Evolutionary conservation across 1,140 invertebrate genomes (phyloP).

Genomic region (Saxidomus purpurata): DNA sequence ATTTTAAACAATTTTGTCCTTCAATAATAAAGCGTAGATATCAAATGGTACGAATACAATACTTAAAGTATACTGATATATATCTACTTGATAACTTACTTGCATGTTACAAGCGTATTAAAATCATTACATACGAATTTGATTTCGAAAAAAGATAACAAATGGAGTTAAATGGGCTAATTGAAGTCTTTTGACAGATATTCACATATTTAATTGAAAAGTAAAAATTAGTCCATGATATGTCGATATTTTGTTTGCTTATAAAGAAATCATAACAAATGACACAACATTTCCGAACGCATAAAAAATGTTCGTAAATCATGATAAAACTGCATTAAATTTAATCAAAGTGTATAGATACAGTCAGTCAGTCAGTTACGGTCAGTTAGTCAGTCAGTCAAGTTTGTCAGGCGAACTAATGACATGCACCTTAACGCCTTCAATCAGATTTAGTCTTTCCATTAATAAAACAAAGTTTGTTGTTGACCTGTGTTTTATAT

Average conservation of each 20-base stretch:
- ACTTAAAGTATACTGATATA: slow-evolving; percentile 25
- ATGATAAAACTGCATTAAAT: too few relatives aligned
- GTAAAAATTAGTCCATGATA: slow-evolving; percentile 2
- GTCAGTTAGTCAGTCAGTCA: too few relatives aligned
- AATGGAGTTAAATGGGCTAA: not conserved
- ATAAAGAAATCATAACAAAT: not conserved
- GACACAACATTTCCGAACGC: not conserved
- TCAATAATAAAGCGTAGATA: not conserved
- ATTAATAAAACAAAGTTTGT: too few relatives aligned
- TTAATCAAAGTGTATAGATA: too few relatives aligned
- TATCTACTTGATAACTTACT: slow-evolving; percentile 11
- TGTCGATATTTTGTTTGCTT: not conserved
- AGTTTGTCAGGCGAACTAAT: too few relatives aligned
- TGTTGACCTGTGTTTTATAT: too few relatives aligned
- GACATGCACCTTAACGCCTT: too few relatives aligned
- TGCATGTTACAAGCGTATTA: slow-evolving; percentile 13
- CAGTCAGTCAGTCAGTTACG: too few relatives aligned
- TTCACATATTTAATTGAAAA: slow-evolving; percentile 24
- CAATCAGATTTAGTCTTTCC: too few relatives aligned
- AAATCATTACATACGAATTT: not conserved
- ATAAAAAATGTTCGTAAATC: too few relatives aligned
- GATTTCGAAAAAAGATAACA: not conserved
- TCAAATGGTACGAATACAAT: not conserved
- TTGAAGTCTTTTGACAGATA: not conserved
- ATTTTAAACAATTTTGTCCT: slow-evolving; percentile 15